phyloP scores from a whole-genome alignment of 2,113 vertebrate genomes.

The Vulpes ferrilata region DNA sequence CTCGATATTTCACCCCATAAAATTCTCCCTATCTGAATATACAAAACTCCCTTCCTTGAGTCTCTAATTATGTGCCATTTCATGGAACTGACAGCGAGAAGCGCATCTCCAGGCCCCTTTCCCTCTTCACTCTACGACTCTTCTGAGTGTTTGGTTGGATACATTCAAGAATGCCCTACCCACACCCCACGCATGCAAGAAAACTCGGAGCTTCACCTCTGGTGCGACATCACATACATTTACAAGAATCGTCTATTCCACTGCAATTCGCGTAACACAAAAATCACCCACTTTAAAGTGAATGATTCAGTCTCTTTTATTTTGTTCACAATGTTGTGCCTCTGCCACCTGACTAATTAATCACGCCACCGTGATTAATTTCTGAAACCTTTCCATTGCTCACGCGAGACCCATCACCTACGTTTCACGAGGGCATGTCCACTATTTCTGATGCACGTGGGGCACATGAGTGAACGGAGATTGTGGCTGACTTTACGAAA shows the following conservation, averaged over 20 bases:
- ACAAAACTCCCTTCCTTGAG: not conserved
- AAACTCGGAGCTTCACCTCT: not conserved
- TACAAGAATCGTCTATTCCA: too few species aligned
- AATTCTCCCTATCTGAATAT: not conserved
- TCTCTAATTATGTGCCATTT: not conserved
- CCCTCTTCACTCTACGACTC: too few species aligned
- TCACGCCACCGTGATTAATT: not conserved
- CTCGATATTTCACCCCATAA: not conserved
- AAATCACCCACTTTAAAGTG: not conserved
- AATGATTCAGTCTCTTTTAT: accelerated
- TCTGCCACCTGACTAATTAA: not conserved
- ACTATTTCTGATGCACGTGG: not conserved
- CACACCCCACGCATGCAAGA: accelerated
- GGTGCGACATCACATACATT: not conserved
- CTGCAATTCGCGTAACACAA: accelerated
- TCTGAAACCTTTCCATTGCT: not conserved
- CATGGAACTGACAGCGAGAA: accelerated
- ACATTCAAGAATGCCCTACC: not conserved
- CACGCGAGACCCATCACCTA: not conserved
- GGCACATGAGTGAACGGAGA: not conserved
- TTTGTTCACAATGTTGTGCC: accelerated
- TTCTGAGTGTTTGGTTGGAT: not conserved
- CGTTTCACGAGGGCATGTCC: not conserved
- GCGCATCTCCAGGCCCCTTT: accelerated
- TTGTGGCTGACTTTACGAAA: accelerated